Evolutionary conservation across 2,888 invertebrate genomes (phyloP), one percentile per base, ranked within the genome.

Genomic region (Lasioglossum marginatum): DNA sequence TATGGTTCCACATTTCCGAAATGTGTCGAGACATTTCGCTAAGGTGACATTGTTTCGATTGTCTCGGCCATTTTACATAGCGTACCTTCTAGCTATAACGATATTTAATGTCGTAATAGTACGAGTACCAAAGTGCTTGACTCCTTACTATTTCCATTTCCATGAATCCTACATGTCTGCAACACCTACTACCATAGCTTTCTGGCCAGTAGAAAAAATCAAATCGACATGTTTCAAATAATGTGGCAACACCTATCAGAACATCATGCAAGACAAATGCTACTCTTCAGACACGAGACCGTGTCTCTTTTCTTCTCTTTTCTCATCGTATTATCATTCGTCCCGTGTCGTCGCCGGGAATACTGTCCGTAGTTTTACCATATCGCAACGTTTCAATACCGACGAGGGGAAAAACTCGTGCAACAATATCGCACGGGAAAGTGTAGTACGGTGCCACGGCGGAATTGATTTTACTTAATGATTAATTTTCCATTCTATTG

Each of bases 31-130:
- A 63, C 34, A 71, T 75, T 82, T 81, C 72, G 27, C 73, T 82
- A 81, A 83, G 85, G 83, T 89, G 86, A 90, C 87, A 86, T 87
- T 88, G 82, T 88, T 88, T 87, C 89, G 86, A 88, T 88, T 90
- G 89, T 91, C 91, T 88, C 92, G 91, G 92, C 92, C 92, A 92
- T 92, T 92, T 92, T 92, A 92, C 82, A 89, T 87, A 88, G 91
- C 91, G 91, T 87, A 84, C 86, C 83, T 81, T 70, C 89, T 87
- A 84, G 81, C 82, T 76, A 81, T 82, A 85, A 82, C 86, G 81
- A 84, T 86, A 89, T 86, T 63, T 89, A 88, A 82, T 83, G 87
- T 79, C 83, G 79, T 79, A 85, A 82, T 76, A 73, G 77, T 37
- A 80, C 63, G 77, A 77, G 70, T 72, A 77, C 63, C 72, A 82